Conservation (phyloP, 1,140 invertebrate genomes). For the Wiebesia pumilae region DNA sequence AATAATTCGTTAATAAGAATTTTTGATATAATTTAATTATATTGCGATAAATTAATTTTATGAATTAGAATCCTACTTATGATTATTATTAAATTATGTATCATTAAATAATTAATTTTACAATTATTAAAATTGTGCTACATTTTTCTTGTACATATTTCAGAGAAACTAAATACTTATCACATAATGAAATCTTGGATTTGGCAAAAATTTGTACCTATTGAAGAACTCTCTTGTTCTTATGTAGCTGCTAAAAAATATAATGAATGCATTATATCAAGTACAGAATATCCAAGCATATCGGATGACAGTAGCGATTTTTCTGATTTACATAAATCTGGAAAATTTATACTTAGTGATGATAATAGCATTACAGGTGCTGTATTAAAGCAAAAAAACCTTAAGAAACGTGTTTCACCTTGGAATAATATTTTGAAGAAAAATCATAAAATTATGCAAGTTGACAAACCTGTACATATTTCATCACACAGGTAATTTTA, state of each 20-base stretch:
- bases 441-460: not conserved
- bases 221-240: conserved; percentile 68
- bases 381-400: conserved; percentile 4
- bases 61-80: too few species aligned
- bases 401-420: not conserved
- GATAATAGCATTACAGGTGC: conserved; percentile 28
- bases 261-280: conserved; percentile 58
- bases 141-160: conserved; percentile 18
- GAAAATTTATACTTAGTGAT: conserved; percentile 17
- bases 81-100: too few species aligned
- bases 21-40: too few species aligned
- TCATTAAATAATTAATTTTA: too few species aligned
- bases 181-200: conserved; percentile 55
- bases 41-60: too few species aligned
- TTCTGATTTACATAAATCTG: conserved; percentile 41
- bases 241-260: conserved; percentile 62
- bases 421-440: not conserved
- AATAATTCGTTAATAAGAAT: too few species aligned
- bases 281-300: conserved; percentile 50
- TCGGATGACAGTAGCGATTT: conserved; percentile 61
- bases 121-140: not conserved
- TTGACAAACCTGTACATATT: not conserved
- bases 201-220: conserved; percentile 52
- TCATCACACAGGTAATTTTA: conserved; percentile 29
- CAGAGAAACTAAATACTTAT: conserved; percentile 53